Conservation (phyloP, 1,140 invertebrate species). For the Diplogasteroides magnus region DNA sequence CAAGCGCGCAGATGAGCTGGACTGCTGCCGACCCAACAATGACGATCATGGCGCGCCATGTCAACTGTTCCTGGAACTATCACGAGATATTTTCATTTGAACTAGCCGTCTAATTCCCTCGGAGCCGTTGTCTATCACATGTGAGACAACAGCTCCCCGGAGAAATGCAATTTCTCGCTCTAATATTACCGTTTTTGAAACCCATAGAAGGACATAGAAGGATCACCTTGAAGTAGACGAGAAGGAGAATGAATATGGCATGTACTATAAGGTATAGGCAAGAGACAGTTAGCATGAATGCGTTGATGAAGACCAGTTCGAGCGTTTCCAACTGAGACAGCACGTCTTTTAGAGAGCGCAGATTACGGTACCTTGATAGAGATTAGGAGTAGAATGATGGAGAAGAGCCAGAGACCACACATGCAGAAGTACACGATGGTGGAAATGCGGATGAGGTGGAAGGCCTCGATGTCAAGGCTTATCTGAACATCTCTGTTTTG, state of each 20-base stretch:
- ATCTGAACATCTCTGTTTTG: too few relatives aligned
- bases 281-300: conserved; percentile 38
- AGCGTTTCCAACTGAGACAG: conserved; percentile 34
- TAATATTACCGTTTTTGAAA: too few relatives aligned
- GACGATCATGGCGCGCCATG: conserved; percentile 27
- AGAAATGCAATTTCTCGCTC: too few relatives aligned
- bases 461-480: conserved; percentile 40
- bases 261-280: conserved; percentile 42
- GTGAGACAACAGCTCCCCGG: too few relatives aligned
- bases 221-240: conserved; percentile 51
- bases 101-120: too few relatives aligned
- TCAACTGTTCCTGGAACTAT: background rate
- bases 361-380: conserved; percentile 29
- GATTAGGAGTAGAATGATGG: conserved; percentile 38
- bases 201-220: too few relatives aligned
- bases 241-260: conserved; percentile 33
- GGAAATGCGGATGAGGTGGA: conserved; percentile 42
- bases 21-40: conserved; percentile 37
- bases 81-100: conserved; percentile 32
- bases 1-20: conserved; percentile 34
- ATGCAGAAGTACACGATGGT: conserved; percentile 42
- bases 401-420: conserved; percentile 43
- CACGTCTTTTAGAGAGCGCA: background rate
- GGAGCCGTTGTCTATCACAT: too few relatives aligned
- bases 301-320: conserved; percentile 50